phyloP scores from a whole-genome alignment of 53 echinoderm and acorn worm genomes.

The Antedon mediterranea region DNA sequence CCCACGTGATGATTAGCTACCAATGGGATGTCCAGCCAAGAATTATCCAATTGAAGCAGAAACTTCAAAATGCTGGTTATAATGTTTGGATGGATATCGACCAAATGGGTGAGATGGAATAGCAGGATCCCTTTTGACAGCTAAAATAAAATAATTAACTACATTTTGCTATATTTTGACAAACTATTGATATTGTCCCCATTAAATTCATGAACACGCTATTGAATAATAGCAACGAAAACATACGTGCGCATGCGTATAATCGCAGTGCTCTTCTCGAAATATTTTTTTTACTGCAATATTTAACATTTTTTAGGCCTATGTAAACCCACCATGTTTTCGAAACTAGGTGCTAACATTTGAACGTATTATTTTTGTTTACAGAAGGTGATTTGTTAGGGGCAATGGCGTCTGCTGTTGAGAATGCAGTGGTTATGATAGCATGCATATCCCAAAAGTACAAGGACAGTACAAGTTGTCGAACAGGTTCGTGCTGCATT shows the following conservation, averaged over 20 bases:
- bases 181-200: neutral
- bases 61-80: constrained; percentile 40
- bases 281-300: too few relatives aligned
- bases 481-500: constrained; percentile 28
- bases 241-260: too few relatives aligned
- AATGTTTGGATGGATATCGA: constrained; percentile 88
- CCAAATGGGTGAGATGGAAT: constrained; percentile 37
- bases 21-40: constrained; percentile 71
- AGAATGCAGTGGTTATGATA: constrained; percentile 46
- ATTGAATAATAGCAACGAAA: too few relatives aligned
- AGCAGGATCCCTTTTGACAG: neutral
- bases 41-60: constrained; percentile 48
- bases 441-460: constrained; percentile 63
- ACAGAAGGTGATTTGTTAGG: constrained; percentile 49
- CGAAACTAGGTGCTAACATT: too few relatives aligned
- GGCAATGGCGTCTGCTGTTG: constrained; percentile 60
- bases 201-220: too few relatives aligned
- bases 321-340: too few relatives aligned
- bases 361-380: too few relatives aligned
- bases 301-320: too few relatives aligned
- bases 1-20: constrained; percentile 85
- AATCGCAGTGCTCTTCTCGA: too few relatives aligned
- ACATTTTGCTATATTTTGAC: neutral
- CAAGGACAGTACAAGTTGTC: constrained; percentile 51
- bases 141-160: neutral